Evolutionary conservation across 2,113 vertebrate species (phyloP).

Genomic region (Hippocampus barbouri): DNA sequence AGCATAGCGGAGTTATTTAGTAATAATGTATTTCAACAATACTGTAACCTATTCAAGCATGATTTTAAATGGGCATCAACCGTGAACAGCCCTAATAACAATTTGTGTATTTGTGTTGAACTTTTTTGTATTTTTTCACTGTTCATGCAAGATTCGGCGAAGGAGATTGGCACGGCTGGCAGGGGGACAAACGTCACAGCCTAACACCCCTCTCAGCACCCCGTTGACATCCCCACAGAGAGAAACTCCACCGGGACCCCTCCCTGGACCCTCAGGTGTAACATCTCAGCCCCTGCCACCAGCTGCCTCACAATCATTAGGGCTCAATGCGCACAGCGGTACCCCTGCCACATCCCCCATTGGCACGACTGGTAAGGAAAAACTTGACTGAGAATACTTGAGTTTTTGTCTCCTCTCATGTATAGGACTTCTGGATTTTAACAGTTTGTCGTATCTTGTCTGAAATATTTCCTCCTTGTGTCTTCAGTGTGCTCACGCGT

Average conservation of each 20-base stretch:
- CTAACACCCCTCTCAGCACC: slow-evolving; percentile 84
- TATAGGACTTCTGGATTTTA: neutral
- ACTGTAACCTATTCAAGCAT: neutral
- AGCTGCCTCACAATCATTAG: slow-evolving; percentile 84
- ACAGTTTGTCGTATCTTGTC: neutral
- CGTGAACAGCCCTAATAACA: neutral
- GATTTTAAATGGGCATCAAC: neutral
- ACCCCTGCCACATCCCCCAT: slow-evolving; percentile 97
- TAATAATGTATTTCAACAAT: neutral
- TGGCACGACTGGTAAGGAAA: slow-evolving; percentile 84
- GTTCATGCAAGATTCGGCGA: slow-evolving; percentile 79
- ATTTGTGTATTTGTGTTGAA: neutral
- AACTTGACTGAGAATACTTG: neutral
- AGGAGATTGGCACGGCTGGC: slow-evolving; percentile 90
- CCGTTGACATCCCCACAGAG: slow-evolving; percentile 93
- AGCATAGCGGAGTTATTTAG: neutral
- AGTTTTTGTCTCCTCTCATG: neutral
- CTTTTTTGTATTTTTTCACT: neutral
- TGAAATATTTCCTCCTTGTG: neutral
- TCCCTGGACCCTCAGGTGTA: slow-evolving; percentile 77
- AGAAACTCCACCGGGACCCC: slow-evolving; percentile 90
- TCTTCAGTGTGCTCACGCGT: slow-evolving; percentile 7
- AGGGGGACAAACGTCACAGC: slow-evolving; percentile 90
- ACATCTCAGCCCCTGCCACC: slow-evolving; percentile 74
- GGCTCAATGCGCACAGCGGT: slow-evolving; percentile 85